Evolutionary conservation across 1,140 invertebrate genomes (phyloP).

Genomic region (Meloidogyne floridensis): DNA sequence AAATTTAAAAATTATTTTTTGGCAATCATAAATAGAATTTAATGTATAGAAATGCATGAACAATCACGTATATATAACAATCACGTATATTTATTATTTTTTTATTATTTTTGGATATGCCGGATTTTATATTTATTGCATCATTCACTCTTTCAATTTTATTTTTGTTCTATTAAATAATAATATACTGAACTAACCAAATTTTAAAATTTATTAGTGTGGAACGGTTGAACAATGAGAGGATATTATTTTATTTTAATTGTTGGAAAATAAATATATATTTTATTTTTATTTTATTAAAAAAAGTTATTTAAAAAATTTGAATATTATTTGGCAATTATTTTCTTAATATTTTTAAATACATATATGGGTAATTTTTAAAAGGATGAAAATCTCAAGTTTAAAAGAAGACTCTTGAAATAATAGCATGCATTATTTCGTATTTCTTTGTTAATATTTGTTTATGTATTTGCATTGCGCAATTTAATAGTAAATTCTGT

Average conservation of each 20-base stretch:
- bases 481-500: neutral
- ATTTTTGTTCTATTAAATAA: neutral
- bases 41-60: neutral
- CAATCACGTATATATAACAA: no score
- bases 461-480: neutral
- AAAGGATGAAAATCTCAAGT: neutral
- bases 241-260: neutral
- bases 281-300: neutral
- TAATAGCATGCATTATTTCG: neutral
- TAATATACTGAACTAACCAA: neutral
- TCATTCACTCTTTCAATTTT: neutral
- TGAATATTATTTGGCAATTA: neutral
- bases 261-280: neutral
- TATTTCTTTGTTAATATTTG: neutral
- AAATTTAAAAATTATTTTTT: conserved; percentile 7
- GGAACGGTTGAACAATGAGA: conserved; percentile 1
- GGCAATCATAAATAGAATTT: neutral
- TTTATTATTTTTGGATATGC: neutral
- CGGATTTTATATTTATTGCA: neutral
- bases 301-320: neutral
- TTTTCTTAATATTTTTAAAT: neutral
- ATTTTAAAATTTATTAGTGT: conserved; percentile 8
- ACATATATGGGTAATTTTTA: neutral
- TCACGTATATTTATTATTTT: no score
- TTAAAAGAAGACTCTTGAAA: neutral